Percentiles rank a stretch among this genome's conserved stretches.
These are phyloP conservation scores for Ruditapes philippinarum DNA, from an alignment of 1,140 invertebrate species.

Conservation along the genomic window DNA sequence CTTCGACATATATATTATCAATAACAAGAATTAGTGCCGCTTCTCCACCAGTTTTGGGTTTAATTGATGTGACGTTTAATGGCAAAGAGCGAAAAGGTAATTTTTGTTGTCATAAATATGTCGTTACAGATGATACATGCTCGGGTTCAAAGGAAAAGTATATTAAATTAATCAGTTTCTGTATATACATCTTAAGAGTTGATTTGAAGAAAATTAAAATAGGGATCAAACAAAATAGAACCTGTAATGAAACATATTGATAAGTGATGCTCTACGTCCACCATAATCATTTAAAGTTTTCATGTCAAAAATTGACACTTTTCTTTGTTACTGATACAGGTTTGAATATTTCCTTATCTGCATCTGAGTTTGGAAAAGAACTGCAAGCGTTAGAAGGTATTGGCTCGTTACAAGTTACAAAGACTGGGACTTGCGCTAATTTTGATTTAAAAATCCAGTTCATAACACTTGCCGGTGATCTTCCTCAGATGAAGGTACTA, in stretches of 20 bases:
- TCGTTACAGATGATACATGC: too few relatives aligned
- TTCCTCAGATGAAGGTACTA: constrained; percentile 71
- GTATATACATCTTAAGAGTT: too few relatives aligned
- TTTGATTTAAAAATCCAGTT: constrained; percentile 73
- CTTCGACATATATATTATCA: too few relatives aligned
- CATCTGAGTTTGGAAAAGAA: constrained; percentile 43
- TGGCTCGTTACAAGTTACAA: constrained; percentile 62
- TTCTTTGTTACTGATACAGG: constrained; percentile 31
- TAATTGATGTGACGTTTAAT: constrained; percentile 70
- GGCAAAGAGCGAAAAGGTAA: constrained; percentile 68
- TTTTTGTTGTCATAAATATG: too few relatives aligned
- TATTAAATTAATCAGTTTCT: too few relatives aligned
- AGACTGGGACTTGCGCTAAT: constrained; percentile 70
- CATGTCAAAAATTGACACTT: too few relatives aligned
- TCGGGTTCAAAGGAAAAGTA: too few relatives aligned
- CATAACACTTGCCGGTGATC: constrained; percentile 70
- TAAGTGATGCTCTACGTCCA: too few relatives aligned
- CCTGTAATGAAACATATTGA: too few relatives aligned
- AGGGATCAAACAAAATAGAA: too few relatives aligned
- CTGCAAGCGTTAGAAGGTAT: constrained; percentile 59
- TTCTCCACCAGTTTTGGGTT: constrained; percentile 72
- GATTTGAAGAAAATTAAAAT: too few relatives aligned
- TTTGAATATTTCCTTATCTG: constrained; percentile 38
- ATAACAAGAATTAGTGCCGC: constrained; percentile 45
- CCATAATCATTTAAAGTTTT: too few relatives aligned